Evolutionary conservation across 2,797 vertebrate genomes (phyloP).

Genomic region (Danio choprae): DNA sequence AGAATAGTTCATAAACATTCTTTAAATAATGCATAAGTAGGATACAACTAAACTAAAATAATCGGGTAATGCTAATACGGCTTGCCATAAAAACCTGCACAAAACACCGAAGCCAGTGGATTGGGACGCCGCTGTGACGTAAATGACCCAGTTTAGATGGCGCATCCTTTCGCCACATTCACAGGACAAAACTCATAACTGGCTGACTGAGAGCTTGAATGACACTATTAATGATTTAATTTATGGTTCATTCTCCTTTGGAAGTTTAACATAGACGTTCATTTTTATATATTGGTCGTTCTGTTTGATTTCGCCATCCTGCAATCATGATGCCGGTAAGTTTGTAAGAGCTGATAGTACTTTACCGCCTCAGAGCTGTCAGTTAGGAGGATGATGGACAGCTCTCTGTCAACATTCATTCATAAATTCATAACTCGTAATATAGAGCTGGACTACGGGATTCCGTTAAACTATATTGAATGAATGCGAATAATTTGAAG

Average conservation of each 20-base stretch:
- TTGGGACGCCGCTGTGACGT: conserved; percentile 43
- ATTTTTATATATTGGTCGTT: background rate
- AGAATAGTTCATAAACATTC: background rate
- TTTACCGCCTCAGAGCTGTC: conserved; percentile 12
- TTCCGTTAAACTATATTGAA: background rate
- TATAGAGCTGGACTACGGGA: background rate
- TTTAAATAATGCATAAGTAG: background rate
- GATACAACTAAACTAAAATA: background rate
- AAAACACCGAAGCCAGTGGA: conserved; percentile 34
- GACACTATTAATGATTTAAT: background rate
- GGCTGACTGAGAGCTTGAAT: background rate
- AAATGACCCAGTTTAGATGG: conserved; percentile 52
- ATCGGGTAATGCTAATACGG: background rate
- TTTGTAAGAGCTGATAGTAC: conserved; percentile 27
- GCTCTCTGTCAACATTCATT: background rate
- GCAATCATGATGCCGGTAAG: conserved; percentile 62
- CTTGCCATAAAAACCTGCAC: conserved; percentile 18
- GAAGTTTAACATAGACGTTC: background rate
- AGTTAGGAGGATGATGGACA: background rate
- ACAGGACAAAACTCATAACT: conserved; percentile 30
- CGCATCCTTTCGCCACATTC: conserved; percentile 35
- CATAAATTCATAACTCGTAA: background rate
- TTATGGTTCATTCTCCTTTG: background rate
- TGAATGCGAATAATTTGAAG: background rate
- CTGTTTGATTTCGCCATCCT: conserved; percentile 18